Conservation (phyloP, 2,888 invertebrate species). For the Tupiocoris notatus region DNA sequence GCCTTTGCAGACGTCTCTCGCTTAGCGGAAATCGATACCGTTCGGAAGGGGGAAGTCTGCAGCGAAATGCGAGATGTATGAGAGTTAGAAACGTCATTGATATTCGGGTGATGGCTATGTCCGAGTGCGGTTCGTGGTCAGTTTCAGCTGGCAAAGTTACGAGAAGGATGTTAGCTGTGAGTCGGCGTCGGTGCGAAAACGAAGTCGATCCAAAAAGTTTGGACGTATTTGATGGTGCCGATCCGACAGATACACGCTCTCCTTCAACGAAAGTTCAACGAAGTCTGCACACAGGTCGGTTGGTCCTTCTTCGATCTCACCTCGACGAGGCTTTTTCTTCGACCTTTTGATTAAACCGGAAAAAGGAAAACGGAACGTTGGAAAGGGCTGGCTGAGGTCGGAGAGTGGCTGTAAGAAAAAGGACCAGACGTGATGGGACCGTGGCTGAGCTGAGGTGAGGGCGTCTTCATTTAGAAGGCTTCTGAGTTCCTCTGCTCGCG, state of each 20-base stretch:
- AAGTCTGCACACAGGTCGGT: not conserved
- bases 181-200: conserved; percentile 1
- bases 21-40: conserved; percentile 13
- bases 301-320: not conserved
- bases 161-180: not conserved
- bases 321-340: not conserved
- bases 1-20: conserved; percentile 4
- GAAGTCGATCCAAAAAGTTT: not conserved
- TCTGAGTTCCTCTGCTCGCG: not conserved
- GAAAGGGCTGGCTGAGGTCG: not conserved
- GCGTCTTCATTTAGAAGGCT: conserved; percentile 27
- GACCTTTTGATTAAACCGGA: conserved; percentile 35
- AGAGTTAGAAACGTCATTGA: conserved; percentile 6
- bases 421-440: not conserved
- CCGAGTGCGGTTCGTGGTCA: not conserved
- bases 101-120: conserved; percentile 11
- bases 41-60: not conserved
- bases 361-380: not conserved
- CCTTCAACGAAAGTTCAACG: not conserved
- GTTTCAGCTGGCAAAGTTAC: not conserved
- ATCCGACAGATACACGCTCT: not conserved
- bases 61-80: conserved; percentile 1
- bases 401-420: not conserved
- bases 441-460: not conserved
- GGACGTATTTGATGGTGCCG: not conserved